phyloP scores from a whole-genome alignment of 2,797 vertebrate genomes.

The Vultur gryphus region DNA sequence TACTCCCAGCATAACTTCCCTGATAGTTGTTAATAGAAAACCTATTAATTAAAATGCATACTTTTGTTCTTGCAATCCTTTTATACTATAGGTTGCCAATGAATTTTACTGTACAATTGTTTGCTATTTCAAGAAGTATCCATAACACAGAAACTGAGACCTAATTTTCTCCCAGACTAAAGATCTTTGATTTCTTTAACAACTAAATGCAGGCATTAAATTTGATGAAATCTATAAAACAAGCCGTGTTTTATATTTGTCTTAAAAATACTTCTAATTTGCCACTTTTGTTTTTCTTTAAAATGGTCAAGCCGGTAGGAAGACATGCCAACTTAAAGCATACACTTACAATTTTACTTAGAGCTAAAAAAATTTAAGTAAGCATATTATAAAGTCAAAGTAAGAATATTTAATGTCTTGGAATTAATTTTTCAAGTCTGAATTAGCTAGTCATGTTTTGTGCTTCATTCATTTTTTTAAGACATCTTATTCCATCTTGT shows the following conservation, averaged over 20 bases:
- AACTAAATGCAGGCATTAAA: neutral
- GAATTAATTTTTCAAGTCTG: neutral
- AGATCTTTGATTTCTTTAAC: neutral
- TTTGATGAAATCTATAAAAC: neutral
- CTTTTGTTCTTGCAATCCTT: neutral
- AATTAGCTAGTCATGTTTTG: neutral
- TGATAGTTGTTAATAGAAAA: neutral
- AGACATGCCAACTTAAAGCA: neutral
- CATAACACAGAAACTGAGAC: neutral
- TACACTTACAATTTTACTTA: neutral
- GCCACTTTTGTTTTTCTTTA: neutral
- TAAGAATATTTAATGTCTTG: neutral
- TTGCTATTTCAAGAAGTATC: neutral
- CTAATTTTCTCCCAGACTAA: neutral
- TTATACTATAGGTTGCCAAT: neutral
- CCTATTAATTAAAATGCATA: neutral
- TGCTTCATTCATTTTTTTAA: neutral
- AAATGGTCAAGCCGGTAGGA: neutral
- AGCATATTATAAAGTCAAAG: neutral
- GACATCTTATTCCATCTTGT: neutral
- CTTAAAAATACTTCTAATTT: neutral
- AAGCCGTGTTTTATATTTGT: neutral
- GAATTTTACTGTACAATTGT: neutral
- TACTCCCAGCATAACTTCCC: neutral
- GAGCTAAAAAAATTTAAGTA: neutral